These are phyloP conservation scores for Pterocles gutturalis DNA, from an alignment of 2,113 vertebrate genomes.

Conservation along the genomic window DNA sequence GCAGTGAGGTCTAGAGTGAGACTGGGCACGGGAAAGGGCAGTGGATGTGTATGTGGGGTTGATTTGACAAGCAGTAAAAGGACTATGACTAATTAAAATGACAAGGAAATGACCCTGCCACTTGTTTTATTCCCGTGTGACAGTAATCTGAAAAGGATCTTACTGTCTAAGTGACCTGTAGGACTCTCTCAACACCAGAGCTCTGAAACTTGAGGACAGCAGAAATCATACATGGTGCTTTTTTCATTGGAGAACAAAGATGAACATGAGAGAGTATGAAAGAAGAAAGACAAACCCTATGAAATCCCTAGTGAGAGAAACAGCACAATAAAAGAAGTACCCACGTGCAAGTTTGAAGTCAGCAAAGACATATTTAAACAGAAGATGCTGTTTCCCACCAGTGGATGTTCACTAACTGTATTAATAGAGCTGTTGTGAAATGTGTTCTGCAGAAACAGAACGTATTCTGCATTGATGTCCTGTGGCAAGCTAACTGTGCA, in stretches of 20 bases:
- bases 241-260: neutral
- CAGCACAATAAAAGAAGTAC: neutral
- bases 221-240: neutral
- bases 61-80: neutral
- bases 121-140: neutral
- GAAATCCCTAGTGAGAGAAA: neutral
- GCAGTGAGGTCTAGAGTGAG: neutral
- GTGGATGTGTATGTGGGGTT: neutral
- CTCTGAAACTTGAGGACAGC: neutral
- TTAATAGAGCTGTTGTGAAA: neutral
- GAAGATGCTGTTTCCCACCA: neutral
- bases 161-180: neutral
- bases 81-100: neutral
- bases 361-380: neutral
- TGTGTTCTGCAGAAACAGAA: neutral
- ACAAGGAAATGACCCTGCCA: neutral
- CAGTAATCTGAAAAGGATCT: neutral
- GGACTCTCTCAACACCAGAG: neutral
- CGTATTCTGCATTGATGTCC: neutral
- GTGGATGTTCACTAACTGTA: neutral
- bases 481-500: neutral
- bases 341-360: neutral
- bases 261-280: neutral
- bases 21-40: neutral
- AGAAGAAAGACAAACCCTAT: neutral